These are phyloP conservation scores for Andricus grossulariae DNA, from an alignment of 1,140 invertebrate genomes.

Conservation along the genomic window DNA sequence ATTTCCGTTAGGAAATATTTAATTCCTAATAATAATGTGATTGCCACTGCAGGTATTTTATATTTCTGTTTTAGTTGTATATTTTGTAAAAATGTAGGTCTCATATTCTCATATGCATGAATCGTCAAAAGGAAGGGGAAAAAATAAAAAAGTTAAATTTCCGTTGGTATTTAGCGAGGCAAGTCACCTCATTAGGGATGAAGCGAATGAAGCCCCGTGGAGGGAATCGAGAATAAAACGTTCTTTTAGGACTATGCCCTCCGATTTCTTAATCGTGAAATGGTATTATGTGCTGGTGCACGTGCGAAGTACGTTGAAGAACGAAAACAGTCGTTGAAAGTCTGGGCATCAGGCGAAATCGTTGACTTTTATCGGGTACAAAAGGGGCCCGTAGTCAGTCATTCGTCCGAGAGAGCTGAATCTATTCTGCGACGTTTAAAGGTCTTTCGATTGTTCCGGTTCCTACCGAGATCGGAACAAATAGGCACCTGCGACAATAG, in stretches of 20 bases:
- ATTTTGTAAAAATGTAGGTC: too few relatives aligned
- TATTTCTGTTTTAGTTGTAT: too few relatives aligned
- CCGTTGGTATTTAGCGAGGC: background rate
- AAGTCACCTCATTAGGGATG: conserved; percentile 8
- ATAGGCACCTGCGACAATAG: conserved; percentile 53
- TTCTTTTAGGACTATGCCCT: background rate
- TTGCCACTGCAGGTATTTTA: too few relatives aligned
- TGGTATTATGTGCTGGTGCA: conserved; percentile 35
- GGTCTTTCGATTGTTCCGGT: conserved; percentile 33
- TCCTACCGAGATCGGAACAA: conserved; percentile 31
- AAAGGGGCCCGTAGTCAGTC: conserved; percentile 36
- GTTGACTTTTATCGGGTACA: conserved; percentile 49
- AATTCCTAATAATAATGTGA: too few relatives aligned
- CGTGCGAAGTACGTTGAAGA: conserved; percentile 49
- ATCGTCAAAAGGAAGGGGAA: background rate
- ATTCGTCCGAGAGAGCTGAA: conserved; percentile 28
- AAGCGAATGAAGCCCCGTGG: conserved; percentile 7
- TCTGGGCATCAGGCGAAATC: conserved; percentile 44
- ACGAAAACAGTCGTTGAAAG: conserved; percentile 56
- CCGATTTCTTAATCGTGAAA: conserved; percentile 27
- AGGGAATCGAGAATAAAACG: background rate
- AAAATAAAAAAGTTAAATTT: conserved; percentile 34
- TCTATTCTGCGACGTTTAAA: conserved; percentile 44
- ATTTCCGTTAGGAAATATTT: too few relatives aligned
- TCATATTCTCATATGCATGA: conserved; percentile 25